phyloP scores from a whole-genome alignment of 2,113 vertebrate species.

The Plecotus auritus region DNA sequence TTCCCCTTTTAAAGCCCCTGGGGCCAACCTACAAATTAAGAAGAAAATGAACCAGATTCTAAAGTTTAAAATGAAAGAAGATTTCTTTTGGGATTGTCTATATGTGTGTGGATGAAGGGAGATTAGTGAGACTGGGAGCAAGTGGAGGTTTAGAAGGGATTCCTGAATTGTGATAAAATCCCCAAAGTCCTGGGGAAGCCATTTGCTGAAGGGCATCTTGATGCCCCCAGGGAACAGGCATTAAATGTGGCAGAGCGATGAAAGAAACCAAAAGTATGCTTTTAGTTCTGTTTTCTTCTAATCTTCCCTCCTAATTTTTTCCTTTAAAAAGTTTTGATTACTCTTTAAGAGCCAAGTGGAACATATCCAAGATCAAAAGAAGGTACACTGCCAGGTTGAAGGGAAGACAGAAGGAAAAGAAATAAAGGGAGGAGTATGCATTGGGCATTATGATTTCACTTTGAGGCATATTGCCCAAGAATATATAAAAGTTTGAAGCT shows the following conservation, averaged over 20 bases:
- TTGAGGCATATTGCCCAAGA: no score
- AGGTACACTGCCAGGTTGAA: background rate
- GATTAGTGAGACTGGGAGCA: background rate
- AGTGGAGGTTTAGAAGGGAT: background rate
- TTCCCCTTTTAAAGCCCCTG: no score
- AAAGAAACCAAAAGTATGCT: background rate
- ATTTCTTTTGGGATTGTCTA: background rate
- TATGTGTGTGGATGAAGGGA: background rate
- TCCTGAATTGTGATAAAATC: background rate
- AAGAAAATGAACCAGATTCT: no score
- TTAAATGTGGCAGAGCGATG: background rate
- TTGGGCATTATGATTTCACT: no score
- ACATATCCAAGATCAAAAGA: background rate
- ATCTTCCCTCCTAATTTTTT: background rate
- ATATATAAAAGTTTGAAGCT: no score
- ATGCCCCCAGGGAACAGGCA: background rate
- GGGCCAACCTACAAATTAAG: no score
- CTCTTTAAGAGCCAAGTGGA: slow-evolving; percentile 5
- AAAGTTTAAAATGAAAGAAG: background rate
- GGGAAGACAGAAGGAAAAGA: no score
- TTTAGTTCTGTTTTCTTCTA: background rate
- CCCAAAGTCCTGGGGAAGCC: background rate
- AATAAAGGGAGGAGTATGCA: no score
- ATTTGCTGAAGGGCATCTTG: background rate
- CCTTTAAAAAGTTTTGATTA: background rate